A percentile compares a stretch with the other conserved stretches of the same genome.
Conservation (phyloP, 2,888 invertebrate genomes). For the Megalurothrips usitatus region DNA sequence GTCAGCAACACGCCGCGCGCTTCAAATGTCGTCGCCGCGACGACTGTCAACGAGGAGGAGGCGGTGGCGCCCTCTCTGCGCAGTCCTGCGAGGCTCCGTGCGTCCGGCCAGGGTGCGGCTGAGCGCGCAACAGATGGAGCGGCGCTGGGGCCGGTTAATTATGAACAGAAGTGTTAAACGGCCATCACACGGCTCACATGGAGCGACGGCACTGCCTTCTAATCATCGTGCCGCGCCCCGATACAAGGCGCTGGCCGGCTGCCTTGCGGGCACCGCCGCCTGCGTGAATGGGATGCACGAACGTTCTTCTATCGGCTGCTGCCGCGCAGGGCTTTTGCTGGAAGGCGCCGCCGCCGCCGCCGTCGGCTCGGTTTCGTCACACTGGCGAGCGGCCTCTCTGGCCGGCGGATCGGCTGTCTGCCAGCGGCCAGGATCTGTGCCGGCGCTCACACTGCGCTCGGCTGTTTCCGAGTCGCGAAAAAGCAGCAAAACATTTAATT, state of each 20-base stretch:
- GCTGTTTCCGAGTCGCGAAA: too few relatives aligned
- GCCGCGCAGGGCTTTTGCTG: background rate
- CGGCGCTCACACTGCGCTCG: too few relatives aligned
- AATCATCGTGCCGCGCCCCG: conserved; percentile 17
- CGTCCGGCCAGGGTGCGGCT: background rate
- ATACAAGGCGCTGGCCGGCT: background rate
- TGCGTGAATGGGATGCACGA: background rate
- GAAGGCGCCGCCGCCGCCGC: background rate
- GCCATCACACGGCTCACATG: background rate
- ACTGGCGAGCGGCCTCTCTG: background rate
- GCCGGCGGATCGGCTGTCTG: background rate
- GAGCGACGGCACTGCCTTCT: conserved; percentile 18
- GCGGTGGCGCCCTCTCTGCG: too few relatives aligned
- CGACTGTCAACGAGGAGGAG: background rate
- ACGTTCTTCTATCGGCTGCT: too few relatives aligned
- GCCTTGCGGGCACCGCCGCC: background rate
- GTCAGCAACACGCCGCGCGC: too few relatives aligned
- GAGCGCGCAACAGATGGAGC: conserved; percentile 16
- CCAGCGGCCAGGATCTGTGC: background rate
- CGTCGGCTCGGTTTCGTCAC: background rate
- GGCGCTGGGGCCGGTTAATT: background rate
- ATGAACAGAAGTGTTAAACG: conserved; percentile 26
- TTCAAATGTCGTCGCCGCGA: background rate
- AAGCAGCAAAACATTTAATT: too few relatives aligned
- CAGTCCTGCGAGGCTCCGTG: too few relatives aligned